Evolutionary conservation across 1,140 invertebrate genomes (phyloP).

Genomic region (Bombus ignitus): DNA sequence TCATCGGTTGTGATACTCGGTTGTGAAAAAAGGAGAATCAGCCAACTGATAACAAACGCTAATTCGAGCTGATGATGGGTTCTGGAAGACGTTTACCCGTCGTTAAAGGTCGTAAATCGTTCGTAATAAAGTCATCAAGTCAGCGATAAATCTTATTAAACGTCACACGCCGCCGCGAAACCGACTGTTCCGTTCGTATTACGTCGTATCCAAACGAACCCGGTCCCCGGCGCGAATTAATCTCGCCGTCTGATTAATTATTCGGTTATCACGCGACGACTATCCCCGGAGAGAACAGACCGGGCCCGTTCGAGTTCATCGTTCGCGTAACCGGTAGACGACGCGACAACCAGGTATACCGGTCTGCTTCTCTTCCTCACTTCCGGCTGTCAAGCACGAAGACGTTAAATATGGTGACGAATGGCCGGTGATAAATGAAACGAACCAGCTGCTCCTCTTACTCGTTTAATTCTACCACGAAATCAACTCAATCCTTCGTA

Average conservation of each 20-base stretch:
- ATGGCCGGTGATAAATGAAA: slow-evolving; percentile 50
- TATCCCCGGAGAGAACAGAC: slow-evolving; percentile 66
- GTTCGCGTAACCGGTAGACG: slow-evolving; percentile 53
- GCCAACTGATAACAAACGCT: background rate
- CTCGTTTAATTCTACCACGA: slow-evolving; percentile 34
- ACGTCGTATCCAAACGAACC: slow-evolving; percentile 62
- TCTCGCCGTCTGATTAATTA: slow-evolving; percentile 76
- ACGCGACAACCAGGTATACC: slow-evolving; percentile 12
- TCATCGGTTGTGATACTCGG: background rate
- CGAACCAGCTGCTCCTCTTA: background rate
- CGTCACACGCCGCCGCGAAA: slow-evolving; percentile 35
- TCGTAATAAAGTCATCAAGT: slow-evolving; percentile 67
- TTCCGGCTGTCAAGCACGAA: slow-evolving; percentile 5
- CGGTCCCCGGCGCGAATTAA: slow-evolving; percentile 62
- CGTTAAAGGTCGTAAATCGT: slow-evolving; percentile 58
- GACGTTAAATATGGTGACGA: slow-evolving; percentile 55
- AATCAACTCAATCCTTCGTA: slow-evolving; percentile 8
- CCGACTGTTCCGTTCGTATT: slow-evolving; percentile 38
- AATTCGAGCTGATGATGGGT: background rate
- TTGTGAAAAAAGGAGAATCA: background rate
- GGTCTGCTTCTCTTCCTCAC: background rate
- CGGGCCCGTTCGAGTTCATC: slow-evolving; percentile 62
- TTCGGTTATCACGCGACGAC: slow-evolving; percentile 73
- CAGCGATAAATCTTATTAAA: slow-evolving; percentile 64
- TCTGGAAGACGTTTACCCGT: slow-evolving; percentile 21